Conservation (phyloP, 2,113 vertebrate genomes). For the Caloenas nicobarica region DNA sequence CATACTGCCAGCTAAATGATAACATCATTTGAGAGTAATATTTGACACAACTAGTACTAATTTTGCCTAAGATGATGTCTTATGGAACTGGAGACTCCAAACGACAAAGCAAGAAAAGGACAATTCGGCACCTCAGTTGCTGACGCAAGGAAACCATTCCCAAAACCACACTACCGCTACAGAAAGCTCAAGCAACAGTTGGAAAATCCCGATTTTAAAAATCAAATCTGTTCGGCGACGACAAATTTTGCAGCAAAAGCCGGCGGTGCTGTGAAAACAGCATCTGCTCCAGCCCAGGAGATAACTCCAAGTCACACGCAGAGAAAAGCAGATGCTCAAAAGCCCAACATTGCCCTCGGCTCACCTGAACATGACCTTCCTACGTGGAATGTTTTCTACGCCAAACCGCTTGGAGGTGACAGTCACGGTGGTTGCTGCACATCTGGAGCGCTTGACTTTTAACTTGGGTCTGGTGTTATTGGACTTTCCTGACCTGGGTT, state of each 20-base stretch:
- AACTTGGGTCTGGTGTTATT: background rate
- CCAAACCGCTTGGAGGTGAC: background rate
- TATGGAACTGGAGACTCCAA: background rate
- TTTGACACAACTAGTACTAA: background rate
- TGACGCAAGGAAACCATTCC: background rate
- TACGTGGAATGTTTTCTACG: background rate
- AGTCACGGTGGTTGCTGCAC: background rate
- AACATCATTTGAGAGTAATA: background rate
- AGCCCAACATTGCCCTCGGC: background rate
- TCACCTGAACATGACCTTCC: accelerated
- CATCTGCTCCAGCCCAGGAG: background rate
- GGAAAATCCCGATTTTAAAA: background rate
- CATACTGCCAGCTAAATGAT: background rate
- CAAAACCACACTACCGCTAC: background rate
- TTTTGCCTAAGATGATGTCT: accelerated
- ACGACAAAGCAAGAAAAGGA: background rate
- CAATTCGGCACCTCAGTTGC: background rate
- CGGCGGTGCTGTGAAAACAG: background rate
- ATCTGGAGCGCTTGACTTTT: background rate
- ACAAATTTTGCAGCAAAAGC: background rate
- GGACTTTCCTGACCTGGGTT: background rate
- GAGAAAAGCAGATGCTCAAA: background rate
- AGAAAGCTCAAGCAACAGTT: background rate
- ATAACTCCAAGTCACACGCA: accelerated
- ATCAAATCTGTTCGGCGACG: accelerated